Evolutionary conservation across 2,888 invertebrate species (phyloP).

Genomic region (Argyresthia albistria): DNA sequence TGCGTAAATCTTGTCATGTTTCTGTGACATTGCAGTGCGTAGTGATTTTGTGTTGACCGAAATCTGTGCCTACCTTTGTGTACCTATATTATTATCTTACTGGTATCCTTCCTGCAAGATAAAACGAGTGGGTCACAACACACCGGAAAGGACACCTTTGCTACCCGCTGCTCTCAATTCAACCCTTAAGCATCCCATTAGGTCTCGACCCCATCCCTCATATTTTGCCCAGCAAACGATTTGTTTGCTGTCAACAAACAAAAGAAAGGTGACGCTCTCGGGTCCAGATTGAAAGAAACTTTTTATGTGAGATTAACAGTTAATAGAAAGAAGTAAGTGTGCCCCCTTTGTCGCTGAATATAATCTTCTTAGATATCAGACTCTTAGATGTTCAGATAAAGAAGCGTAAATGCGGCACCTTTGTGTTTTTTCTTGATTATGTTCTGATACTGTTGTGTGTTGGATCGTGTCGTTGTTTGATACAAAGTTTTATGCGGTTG

Average conservation of each 20-base stretch:
- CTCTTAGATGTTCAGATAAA: constrained; percentile 48
- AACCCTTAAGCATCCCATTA: constrained; percentile 60
- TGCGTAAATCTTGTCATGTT: too few relatives aligned
- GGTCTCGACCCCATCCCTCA: constrained; percentile 39
- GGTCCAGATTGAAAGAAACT: constrained; percentile 25
- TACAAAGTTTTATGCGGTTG: constrained; percentile 47
- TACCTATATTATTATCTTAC: too few relatives aligned
- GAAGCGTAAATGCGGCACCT: constrained; percentile 26
- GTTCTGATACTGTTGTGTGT: constrained; percentile 21
- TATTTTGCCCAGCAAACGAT: constrained; percentile 63
- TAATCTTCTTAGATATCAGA: constrained; percentile 64
- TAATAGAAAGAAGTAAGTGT: constrained; percentile 47
- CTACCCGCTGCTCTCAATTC: constrained; percentile 60
- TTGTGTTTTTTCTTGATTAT: constrained; percentile 41
- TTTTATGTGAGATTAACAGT: constrained; percentile 47
- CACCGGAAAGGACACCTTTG: constrained; percentile 50
- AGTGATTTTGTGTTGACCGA: not conserved
- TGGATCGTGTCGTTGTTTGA: constrained; percentile 17
- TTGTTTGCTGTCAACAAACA: constrained; percentile 69
- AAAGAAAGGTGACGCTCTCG: constrained; percentile 52
- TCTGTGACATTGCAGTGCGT: too few relatives aligned
- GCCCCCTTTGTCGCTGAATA: constrained; percentile 38
- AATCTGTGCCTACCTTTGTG: not conserved
- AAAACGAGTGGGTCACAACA: constrained; percentile 36
- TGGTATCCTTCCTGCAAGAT: constrained; percentile 38